These are phyloP conservation scores for Pararge aegeria DNA, from an alignment of 1,140 invertebrate genomes.

Conservation along the genomic window DNA sequence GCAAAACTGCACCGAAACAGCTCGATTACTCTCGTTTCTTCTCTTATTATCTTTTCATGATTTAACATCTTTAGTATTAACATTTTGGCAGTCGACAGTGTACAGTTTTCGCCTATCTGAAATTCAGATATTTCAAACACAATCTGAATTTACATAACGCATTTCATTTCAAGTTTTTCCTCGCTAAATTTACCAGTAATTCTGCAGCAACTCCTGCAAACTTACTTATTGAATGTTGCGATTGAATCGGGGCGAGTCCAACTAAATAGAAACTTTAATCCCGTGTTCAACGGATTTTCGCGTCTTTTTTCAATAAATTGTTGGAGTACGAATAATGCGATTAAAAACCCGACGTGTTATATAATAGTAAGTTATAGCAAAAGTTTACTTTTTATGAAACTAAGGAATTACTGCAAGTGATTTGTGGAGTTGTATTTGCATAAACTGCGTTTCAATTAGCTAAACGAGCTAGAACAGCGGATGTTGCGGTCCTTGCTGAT, in stretches of 20 bases:
- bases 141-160: not conserved
- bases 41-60: no score
- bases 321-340: not conserved
- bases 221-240: constrained; percentile 4
- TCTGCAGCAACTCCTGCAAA: constrained; percentile 4
- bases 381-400: no score
- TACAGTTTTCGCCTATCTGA: not conserved
- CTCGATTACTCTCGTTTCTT: no score
- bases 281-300: not conserved
- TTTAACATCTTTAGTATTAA: no score
- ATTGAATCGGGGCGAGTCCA: not conserved
- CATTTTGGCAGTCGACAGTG: no score
- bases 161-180: constrained; percentile 1
- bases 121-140: not conserved
- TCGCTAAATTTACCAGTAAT: constrained; percentile 1
- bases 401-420: no score
- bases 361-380: no score
- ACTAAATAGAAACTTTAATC: constrained; percentile 8
- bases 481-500: no score
- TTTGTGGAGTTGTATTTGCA: no score
- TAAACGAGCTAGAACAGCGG: no score
- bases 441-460: no score
- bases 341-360: not conserved
- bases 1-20: no score
- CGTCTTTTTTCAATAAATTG: constrained; percentile 1